Evolutionary conservation across 2,113 vertebrate genomes (phyloP), one percentile per base, ranked within the genome.

Genomic region (Cyprinodon tularosa): DNA sequence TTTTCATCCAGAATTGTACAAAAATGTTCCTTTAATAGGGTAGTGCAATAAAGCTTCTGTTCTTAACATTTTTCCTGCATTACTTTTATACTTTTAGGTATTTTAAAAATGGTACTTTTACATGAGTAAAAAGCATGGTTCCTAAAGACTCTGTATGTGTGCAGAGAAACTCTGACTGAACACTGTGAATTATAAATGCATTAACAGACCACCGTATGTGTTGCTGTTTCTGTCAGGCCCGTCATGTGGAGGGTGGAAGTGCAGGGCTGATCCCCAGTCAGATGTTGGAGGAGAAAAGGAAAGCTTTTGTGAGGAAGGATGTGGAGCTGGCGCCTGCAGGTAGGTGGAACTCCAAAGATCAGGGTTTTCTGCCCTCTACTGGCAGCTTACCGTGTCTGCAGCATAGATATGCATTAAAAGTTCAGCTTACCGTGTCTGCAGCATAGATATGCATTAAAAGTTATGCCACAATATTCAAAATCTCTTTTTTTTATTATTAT

Each of bases 231-330:
- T 22, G 13, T 48, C 87, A 99, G 98, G 98, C 97, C 0, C 95
- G 95, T 77, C 96, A 96, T 0, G 96, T 97, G 6, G 96, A 97
- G 75, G 98, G 98, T 0, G 98, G 97, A 40, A 96, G 95, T 0
- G 95, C 97, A 0, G 98, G 98, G 3, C 94, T 99, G 83, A 96
- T 98, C 78, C 98, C 98, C 67, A 99, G 97, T 89, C 97, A 99
- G 94, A 91, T 96, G 86, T 91, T 99, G 89, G 98, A 98, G 86
- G 98, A 99, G 92, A 99, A 98, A 78, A 95, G 97, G 76, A 99
- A 99, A 71, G 98, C 98, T 0, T 99, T 98, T 60, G 98, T 99
- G 37, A 97, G 96, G 86, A 88, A 93, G 60, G 97, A 99, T 48
- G 89, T 95, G 62, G 97, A 97, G 78, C 90, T 97, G 82, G 67